These are phyloP conservation scores for Macrotis lagotis DNA, from an alignment of 2,113 vertebrate species.

Conservation along the genomic window DNA sequence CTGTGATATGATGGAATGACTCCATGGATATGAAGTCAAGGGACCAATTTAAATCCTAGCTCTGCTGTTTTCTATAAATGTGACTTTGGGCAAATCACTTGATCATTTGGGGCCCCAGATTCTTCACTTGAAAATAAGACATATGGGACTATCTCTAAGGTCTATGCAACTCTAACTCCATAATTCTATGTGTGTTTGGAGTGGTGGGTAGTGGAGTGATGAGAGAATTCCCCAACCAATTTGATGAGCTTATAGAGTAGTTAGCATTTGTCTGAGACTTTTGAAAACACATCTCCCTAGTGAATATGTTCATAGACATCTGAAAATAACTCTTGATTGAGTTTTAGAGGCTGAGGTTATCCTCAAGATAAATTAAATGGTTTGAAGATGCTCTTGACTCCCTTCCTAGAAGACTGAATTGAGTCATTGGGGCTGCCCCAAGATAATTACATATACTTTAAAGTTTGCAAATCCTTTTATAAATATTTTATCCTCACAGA, in stretches of 20 bases:
- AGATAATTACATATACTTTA: background rate
- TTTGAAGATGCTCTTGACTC: background rate
- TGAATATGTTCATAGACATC: background rate
- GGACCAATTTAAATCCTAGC: background rate
- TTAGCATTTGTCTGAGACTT: background rate
- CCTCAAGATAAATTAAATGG: background rate
- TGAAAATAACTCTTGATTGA: background rate
- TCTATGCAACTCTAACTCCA: background rate
- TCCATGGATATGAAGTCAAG: background rate
- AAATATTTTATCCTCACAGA: background rate
- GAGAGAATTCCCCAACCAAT: background rate
- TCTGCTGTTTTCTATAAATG: background rate
- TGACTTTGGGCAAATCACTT: background rate
- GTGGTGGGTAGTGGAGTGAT: background rate
- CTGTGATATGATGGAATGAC: background rate
- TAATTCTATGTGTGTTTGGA: background rate
- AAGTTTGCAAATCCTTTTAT: background rate
- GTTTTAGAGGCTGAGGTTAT: background rate
- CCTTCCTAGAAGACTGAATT: background rate
- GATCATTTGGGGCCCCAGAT: background rate
- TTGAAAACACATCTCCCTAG: background rate
- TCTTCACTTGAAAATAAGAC: background rate
- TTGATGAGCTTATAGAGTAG: background rate
- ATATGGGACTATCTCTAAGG: background rate
- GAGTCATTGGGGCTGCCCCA: background rate